These are phyloP conservation scores for Plestiodon gilberti DNA, from an alignment of 2,113 vertebrate genomes.

Conservation along the genomic window DNA sequence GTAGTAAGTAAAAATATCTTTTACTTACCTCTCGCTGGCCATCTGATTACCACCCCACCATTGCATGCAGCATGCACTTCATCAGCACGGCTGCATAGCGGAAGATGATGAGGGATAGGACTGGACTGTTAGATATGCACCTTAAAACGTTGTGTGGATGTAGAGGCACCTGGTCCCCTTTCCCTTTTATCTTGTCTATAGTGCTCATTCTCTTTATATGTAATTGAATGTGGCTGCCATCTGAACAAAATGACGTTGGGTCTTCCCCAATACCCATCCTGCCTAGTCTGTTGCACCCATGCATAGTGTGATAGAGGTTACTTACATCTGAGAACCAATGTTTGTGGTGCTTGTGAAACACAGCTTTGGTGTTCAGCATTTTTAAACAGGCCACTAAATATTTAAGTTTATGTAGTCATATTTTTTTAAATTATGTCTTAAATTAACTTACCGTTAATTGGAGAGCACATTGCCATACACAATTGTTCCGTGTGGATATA, in stretches of 20 bases:
- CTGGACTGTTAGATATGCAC: no score
- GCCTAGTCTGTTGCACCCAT: background rate
- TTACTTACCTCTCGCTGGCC: no score
- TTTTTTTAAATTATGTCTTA: background rate
- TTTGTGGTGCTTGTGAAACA: fast-evolving
- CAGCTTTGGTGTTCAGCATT: background rate
- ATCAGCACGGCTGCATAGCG: no score
- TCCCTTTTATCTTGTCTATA: no score
- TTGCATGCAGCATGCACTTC: no score
- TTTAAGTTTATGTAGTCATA: background rate
- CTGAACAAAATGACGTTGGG: background rate
- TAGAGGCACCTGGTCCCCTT: no score
- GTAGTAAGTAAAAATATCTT: no score
- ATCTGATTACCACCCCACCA: no score
- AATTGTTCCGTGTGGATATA: slow-evolving; percentile 37
- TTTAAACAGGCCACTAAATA: background rate
- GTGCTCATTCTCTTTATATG: background rate
- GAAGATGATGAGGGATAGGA: no score
- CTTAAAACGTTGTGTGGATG: no score
- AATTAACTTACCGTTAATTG: slow-evolving; percentile 34
- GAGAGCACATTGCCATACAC: slow-evolving; percentile 16
- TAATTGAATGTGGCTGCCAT: background rate
- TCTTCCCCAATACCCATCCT: background rate
- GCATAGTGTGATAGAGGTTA: background rate
- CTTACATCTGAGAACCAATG: background rate